Evolutionary conservation across 2,113 vertebrate genomes (phyloP).

Genomic region (Nothoprocta pentlandii): DNA sequence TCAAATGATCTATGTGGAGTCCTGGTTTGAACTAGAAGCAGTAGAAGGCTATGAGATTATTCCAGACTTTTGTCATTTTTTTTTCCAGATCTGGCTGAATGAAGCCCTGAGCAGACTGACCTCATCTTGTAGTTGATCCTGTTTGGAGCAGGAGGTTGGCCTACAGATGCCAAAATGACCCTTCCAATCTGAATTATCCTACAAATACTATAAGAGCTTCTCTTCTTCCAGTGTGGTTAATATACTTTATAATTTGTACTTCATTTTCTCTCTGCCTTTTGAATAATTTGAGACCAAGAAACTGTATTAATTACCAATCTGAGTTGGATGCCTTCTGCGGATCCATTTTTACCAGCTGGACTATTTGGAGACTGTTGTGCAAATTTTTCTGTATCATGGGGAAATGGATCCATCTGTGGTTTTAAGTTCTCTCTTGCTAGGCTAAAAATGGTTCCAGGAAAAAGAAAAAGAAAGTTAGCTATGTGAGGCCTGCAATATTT

Average conservation of each 20-base stretch:
- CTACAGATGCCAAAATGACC: neutral
- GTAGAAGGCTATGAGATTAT: neutral
- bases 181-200: neutral
- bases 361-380: neutral
- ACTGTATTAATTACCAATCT: neutral
- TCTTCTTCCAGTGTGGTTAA: neutral
- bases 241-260: neutral
- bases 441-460: neutral
- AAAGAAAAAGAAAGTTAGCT: neutral
- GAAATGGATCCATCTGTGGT: neutral
- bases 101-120: neutral
- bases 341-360: neutral
- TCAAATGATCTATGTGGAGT: neutral
- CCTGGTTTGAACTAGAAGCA: neutral
- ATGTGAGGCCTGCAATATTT: conserved; percentile 4
- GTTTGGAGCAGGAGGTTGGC: neutral
- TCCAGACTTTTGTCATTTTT: neutral
- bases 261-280: neutral
- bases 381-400: neutral
- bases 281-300: neutral
- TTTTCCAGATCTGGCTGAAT: neutral
- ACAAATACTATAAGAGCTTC: neutral
- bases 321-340: neutral
- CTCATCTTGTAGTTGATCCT: neutral
- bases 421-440: neutral